phyloP scores from a whole-genome alignment of 2,113 vertebrate genomes.

The Peromyscus polionotus region DNA sequence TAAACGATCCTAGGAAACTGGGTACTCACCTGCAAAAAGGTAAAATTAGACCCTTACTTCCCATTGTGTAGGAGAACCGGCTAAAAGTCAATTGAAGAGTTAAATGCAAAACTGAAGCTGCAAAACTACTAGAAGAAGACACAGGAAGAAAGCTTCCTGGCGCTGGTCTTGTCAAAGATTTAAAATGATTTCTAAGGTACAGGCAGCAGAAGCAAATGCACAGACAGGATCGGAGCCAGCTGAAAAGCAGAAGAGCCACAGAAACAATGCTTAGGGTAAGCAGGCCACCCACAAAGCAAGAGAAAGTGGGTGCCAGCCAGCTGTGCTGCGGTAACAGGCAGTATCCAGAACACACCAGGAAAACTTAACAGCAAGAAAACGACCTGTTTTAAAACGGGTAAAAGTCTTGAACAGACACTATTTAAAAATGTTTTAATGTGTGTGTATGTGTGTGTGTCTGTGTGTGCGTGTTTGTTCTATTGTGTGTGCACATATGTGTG shows the following conservation, averaged over 20 bases:
- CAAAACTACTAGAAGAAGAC: background rate
- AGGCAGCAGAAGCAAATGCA: background rate
- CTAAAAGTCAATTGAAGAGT: background rate
- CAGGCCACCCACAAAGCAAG: background rate
- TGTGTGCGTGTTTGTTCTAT: background rate
- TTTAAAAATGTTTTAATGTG: background rate
- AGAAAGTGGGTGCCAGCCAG: background rate
- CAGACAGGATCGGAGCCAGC: background rate
- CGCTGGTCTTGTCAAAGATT: background rate
- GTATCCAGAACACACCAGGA: background rate
- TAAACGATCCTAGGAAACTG: background rate
- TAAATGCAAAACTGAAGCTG: background rate
- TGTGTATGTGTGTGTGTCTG: background rate
- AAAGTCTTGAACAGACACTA: background rate
- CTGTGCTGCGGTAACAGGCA: background rate
- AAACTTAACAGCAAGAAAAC: background rate
- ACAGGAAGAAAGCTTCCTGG: background rate
- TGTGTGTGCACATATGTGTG: background rate
- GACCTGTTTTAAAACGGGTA: background rate
- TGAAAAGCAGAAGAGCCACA: background rate
- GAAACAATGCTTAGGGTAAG: background rate
- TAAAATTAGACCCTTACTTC: background rate
- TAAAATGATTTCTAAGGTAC: background rate
- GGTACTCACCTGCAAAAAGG: background rate
- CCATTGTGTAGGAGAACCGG: background rate